Evolutionary conservation across 2,888 invertebrate genomes (phyloP).

Genomic region (Hofmannophila pseudospretella): DNA sequence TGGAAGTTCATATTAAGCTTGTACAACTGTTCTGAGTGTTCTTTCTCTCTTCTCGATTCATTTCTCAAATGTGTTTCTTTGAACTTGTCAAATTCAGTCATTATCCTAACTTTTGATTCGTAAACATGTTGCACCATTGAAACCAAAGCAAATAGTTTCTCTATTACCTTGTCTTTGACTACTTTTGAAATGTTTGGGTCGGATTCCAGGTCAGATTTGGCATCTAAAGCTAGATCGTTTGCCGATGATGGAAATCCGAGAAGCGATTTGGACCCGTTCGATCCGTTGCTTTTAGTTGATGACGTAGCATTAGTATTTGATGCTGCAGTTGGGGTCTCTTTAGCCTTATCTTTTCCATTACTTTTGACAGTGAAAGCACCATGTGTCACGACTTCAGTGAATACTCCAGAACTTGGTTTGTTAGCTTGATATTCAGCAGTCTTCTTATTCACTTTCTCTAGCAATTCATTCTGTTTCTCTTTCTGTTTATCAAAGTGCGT

Average conservation of each 20-base stretch:
- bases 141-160: conserved; percentile 59
- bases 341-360: conserved; percentile 37
- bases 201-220: conserved; percentile 68
- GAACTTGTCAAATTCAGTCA: conserved; percentile 65
- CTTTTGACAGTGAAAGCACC: conserved; percentile 62
- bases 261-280: conserved; percentile 49
- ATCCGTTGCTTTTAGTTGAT: conserved; percentile 20
- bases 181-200: conserved; percentile 60
- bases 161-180: conserved; percentile 65
- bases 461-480: conserved; percentile 56
- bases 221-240: conserved; percentile 64
- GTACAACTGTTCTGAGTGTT: conserved; percentile 66
- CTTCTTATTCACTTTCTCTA: conserved; percentile 62
- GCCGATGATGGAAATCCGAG: conserved; percentile 69
- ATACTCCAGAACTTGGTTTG: conserved; percentile 63
- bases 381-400: conserved; percentile 66
- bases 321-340: conserved; percentile 34
- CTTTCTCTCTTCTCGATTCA: conserved; percentile 60
- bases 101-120: conserved; percentile 66
- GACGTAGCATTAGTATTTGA: conserved; percentile 24
- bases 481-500: conserved; percentile 54
- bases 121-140: conserved; percentile 70
- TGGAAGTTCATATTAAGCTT: conserved; percentile 70
- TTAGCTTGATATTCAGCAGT: conserved; percentile 59
- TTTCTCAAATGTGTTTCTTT: conserved; percentile 64